Percentiles rank a stretch among this genome's conserved stretches.
phyloP scores from a whole-genome alignment of 2,797 vertebrate species.

The Melanotaenia trifasciata region DNA sequence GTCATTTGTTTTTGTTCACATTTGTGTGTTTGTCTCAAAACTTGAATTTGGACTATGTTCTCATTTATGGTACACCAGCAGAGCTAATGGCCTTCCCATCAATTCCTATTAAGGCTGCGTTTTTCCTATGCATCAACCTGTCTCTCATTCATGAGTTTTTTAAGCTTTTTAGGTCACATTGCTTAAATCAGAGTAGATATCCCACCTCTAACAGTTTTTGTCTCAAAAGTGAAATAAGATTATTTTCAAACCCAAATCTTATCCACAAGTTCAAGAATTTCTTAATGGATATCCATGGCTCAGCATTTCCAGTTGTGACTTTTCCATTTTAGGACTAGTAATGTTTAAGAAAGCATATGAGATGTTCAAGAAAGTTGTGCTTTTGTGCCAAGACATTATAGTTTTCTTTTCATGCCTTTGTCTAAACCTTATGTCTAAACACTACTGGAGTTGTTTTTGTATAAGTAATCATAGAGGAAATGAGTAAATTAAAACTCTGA shows the following conservation, averaged over 20 bases:
- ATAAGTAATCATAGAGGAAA: conserved; percentile 4
- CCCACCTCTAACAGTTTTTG: not conserved
- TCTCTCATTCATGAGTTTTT: too few species aligned
- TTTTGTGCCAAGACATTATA: not conserved
- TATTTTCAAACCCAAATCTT: too few species aligned
- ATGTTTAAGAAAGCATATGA: not conserved
- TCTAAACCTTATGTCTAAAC: conserved; percentile 5
- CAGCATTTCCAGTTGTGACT: not conserved
- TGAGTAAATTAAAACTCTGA: conserved; percentile 13
- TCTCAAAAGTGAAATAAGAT: too few species aligned
- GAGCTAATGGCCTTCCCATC: not conserved
- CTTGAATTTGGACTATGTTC: not conserved
- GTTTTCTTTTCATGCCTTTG: conserved; percentile 23
- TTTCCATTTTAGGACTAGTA: not conserved
- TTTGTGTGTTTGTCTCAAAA: not conserved
- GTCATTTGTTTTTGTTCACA: not conserved
- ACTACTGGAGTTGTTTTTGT: conserved; percentile 7
- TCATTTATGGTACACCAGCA: not conserved
- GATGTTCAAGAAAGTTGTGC: too few species aligned
- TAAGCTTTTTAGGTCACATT: not conserved
- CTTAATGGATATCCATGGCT: not conserved
- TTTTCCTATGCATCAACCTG: too few species aligned
- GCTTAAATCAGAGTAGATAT: not conserved
- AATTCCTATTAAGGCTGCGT: too few species aligned
- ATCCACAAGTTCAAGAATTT: not conserved